Conservation (phyloP, 2,888 invertebrate genomes). For the Notodonta dromedarius region DNA sequence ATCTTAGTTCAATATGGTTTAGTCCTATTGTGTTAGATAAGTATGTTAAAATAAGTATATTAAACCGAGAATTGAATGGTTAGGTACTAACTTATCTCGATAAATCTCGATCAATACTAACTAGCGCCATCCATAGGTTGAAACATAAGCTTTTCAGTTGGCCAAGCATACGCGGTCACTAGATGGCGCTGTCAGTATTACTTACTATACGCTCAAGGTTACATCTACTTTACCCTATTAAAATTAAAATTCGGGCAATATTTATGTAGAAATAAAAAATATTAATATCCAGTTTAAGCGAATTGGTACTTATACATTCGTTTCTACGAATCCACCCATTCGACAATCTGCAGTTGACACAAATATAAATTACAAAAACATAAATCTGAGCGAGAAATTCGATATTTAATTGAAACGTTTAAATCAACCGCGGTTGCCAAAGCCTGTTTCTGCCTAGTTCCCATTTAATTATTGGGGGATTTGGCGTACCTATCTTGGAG, state of each 20-base stretch:
- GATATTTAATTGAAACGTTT: neutral
- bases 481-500: constrained; percentile 11
- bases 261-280: neutral
- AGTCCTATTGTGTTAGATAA: too few species aligned
- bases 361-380: neutral
- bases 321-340: too few species aligned
- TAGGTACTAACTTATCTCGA: too few species aligned
- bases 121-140: neutral
- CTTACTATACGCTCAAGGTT: too few species aligned
- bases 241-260: too few species aligned
- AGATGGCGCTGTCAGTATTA: neutral
- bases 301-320: neutral
- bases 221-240: too few species aligned
- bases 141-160: neutral
- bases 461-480: constrained; percentile 22
- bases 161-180: neutral
- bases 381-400: neutral
- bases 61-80: too few species aligned
- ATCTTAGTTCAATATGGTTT: too few species aligned
- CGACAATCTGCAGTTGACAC: neutral
- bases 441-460: constrained; percentile 11
- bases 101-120: neutral
- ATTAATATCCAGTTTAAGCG: neutral
- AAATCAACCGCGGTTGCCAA: constrained; percentile 11
- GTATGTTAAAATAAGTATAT: too few species aligned